These are phyloP conservation scores for Aromia moschata DNA, from an alignment of 2,888 invertebrate genomes.

Conservation along the genomic window DNA sequence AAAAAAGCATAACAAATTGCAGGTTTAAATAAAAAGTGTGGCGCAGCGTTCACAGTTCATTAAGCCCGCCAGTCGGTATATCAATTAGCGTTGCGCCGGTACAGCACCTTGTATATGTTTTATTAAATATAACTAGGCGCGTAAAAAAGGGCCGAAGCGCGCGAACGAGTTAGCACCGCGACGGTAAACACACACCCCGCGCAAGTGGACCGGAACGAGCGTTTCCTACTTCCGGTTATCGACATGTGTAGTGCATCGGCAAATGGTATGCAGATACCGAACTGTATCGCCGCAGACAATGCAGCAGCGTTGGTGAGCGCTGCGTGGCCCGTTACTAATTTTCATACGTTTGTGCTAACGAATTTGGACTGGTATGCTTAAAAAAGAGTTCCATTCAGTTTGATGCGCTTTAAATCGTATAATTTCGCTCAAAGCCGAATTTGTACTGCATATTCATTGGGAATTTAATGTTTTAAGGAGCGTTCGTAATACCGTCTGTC, in stretches of 20 bases:
- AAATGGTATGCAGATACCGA: constrained; percentile 23
- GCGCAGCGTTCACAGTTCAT: constrained; percentile 51
- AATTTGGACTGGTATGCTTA: too few species aligned
- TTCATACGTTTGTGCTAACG: too few species aligned
- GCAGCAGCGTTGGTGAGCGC: constrained; percentile 1
- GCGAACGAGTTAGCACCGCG: constrained; percentile 49
- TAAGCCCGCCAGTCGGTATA: constrained; percentile 55
- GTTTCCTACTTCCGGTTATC: constrained; percentile 54
- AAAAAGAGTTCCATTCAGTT: too few species aligned
- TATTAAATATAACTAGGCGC: constrained; percentile 53
- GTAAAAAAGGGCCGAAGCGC: constrained; percentile 49
- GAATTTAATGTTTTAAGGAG: too few species aligned
- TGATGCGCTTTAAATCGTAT: too few species aligned
- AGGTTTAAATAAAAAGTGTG: constrained; percentile 33
- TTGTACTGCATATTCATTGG: too few species aligned
- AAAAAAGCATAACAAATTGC: constrained; percentile 37
- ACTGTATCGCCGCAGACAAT: constrained; percentile 13
- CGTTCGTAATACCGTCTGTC: too few species aligned
- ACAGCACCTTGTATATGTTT: constrained; percentile 51
- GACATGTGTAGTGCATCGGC: constrained; percentile 46
- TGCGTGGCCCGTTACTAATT: too few species aligned
- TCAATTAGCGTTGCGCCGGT: constrained; percentile 49
- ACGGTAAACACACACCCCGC: constrained; percentile 48
- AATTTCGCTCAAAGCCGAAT: too few species aligned
- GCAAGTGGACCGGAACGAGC: constrained; percentile 48